These are phyloP conservation scores for Fabriciana adippe DNA, from an alignment of 2,888 invertebrate species.

Conservation along the genomic window DNA sequence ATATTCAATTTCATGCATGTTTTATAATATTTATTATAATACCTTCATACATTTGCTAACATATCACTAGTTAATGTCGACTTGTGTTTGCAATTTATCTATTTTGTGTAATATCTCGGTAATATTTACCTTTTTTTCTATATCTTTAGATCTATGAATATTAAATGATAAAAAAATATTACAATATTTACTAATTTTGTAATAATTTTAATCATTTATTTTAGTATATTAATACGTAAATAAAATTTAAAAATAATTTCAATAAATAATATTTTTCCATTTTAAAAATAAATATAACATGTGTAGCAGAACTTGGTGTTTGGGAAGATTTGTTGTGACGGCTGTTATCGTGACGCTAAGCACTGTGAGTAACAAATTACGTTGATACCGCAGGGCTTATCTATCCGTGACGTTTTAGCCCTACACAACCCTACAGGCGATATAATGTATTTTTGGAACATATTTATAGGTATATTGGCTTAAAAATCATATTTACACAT, in stretches of 20 bases:
- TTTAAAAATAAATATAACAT: conserved; percentile 2
- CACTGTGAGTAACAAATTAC: conserved; percentile 64
- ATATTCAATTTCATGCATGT: conserved; percentile 14
- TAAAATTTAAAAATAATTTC: not conserved
- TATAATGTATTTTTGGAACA: too few relatives aligned
- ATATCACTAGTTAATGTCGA: not conserved
- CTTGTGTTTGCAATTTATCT: too few relatives aligned
- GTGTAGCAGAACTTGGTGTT: conserved; percentile 17
- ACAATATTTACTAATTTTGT: not conserved
- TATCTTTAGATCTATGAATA: too few relatives aligned
- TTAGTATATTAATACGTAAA: not conserved
- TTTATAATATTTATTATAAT: not conserved
- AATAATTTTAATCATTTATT: not conserved
- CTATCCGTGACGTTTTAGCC: conserved; percentile 34
- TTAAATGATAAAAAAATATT: too few relatives aligned
- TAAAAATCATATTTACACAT: too few relatives aligned
- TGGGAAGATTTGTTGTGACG: conserved; percentile 39
- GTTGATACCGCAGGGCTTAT: conserved; percentile 47
- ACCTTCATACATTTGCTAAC: not conserved
- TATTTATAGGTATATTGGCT: too few relatives aligned
- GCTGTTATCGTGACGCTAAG: conserved; percentile 39
- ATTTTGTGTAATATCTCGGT: too few relatives aligned
- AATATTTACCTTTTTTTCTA: not conserved
- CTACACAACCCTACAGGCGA: conserved; percentile 16
- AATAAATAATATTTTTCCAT: not conserved